Conservation (phyloP, 1,140 invertebrate species). For the Aradophagus sp. region DNA sequence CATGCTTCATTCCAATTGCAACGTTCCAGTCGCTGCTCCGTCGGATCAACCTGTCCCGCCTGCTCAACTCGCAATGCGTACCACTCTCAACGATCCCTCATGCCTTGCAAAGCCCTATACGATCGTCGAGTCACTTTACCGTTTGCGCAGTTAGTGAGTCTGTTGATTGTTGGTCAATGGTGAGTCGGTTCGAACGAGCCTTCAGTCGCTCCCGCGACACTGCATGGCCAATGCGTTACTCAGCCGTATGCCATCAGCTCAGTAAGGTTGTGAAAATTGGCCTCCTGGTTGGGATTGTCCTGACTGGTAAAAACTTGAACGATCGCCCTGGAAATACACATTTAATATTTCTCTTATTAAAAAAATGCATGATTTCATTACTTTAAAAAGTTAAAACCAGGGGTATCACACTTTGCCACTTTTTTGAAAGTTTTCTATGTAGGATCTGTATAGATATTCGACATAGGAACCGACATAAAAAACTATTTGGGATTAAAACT, state of each 20-base stretch:
- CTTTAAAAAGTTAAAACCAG: no score
- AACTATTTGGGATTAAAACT: no score
- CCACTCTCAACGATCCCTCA: constrained; percentile 62
- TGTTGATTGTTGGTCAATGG: constrained; percentile 71
- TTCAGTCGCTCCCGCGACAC: constrained; percentile 74
- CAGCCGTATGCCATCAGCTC: constrained; percentile 73
- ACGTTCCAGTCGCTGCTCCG: neutral
- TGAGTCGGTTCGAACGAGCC: constrained; percentile 72
- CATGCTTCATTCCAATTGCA: neutral
- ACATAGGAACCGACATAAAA: no score
- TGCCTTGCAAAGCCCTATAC: constrained; percentile 60
- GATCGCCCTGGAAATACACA: constrained; percentile 76
- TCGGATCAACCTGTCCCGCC: constrained; percentile 12
- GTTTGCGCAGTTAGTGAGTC: constrained; percentile 72
- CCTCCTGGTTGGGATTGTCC: constrained; percentile 77
- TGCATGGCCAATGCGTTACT: constrained; percentile 73
- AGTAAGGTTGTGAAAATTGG: constrained; percentile 78
- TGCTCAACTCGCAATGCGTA: constrained; percentile 48
- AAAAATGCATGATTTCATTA: no score
- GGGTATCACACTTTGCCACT: no score
- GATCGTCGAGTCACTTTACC: constrained; percentile 68
- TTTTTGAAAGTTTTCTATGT: no score
- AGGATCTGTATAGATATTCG: no score
- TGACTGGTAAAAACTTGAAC: constrained; percentile 81
- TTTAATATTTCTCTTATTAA: constrained; percentile 1